phyloP scores from a whole-genome alignment of 2,113 vertebrate genomes.

The Mobula birostris region DNA sequence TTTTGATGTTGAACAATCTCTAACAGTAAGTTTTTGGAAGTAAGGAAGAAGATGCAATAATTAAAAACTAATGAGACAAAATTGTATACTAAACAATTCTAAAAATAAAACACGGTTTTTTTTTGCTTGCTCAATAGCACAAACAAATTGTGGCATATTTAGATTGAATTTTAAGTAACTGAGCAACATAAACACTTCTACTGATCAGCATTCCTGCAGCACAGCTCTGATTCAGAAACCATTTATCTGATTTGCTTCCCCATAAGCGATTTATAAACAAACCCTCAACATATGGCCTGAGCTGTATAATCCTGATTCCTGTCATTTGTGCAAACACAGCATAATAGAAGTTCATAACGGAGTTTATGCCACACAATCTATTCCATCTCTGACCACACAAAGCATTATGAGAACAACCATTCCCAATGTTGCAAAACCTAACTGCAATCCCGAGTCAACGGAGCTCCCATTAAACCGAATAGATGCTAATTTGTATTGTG shows the following conservation, averaged over 20 bases:
- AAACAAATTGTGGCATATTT: not conserved
- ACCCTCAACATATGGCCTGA: not conserved
- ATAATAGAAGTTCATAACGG: not conserved
- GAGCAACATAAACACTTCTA: not conserved
- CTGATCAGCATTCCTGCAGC: not conserved
- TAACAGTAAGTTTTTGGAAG: not conserved
- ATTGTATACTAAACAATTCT: not conserved
- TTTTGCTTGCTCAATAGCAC: too few species aligned
- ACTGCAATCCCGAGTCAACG: not conserved
- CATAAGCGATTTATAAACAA: not conserved
- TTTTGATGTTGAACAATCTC: not conserved
- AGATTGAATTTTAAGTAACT: not conserved
- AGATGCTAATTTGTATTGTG: not conserved
- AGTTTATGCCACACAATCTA: not conserved
- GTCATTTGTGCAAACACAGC: not conserved
- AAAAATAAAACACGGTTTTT: not conserved
- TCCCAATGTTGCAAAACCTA: not conserved
- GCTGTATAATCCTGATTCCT: not conserved
- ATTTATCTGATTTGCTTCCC: not conserved
- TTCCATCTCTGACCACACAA: not conserved
- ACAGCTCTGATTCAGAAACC: not conserved
- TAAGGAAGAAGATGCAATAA: not conserved
- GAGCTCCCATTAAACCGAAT: not conserved
- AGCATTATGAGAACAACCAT: not conserved
- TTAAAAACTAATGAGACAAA: not conserved